Evolutionary conservation across 2,797 vertebrate genomes (phyloP).

Genomic region (Acipenser oxyrinchus): DNA sequence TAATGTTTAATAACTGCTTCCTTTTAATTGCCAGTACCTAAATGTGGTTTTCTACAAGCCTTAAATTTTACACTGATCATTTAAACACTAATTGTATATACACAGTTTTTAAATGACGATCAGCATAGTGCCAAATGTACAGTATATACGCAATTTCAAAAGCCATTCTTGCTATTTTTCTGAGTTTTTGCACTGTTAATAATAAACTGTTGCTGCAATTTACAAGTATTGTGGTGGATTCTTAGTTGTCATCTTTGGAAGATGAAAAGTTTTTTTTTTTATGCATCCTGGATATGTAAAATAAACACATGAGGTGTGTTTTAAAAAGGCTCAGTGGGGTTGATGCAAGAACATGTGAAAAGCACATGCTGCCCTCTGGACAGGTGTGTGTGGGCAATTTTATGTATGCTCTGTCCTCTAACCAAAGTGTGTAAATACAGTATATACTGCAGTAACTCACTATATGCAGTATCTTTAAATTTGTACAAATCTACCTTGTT

Average conservation of each 20-base stretch:
- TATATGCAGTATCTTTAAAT: too few relatives aligned
- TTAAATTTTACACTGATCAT: neutral
- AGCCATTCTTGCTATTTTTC: neutral
- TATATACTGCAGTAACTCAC: too few relatives aligned
- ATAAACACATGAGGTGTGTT: neutral
- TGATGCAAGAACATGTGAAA: too few relatives aligned
- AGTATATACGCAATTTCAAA: neutral
- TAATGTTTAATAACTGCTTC: too few relatives aligned
- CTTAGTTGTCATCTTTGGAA: neutral
- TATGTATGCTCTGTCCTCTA: too few relatives aligned
- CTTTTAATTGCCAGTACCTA: too few relatives aligned
- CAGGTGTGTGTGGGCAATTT: too few relatives aligned
- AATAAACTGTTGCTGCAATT: neutral
- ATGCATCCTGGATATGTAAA: neutral
- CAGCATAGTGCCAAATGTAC: neutral
- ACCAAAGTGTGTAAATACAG: too few relatives aligned
- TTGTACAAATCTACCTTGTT: too few relatives aligned
- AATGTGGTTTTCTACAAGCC: too few relatives aligned
- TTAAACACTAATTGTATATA: neutral
- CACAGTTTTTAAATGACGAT: neutral
- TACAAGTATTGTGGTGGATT: neutral
- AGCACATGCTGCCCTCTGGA: too few relatives aligned
- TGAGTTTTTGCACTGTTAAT: neutral
- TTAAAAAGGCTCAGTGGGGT: neutral
- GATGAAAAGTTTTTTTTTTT: neutral